These are phyloP conservation scores for Tetranychus cinnabarinus DNA, from an alignment of 1,140 invertebrate species.

Conservation along the genomic window DNA sequence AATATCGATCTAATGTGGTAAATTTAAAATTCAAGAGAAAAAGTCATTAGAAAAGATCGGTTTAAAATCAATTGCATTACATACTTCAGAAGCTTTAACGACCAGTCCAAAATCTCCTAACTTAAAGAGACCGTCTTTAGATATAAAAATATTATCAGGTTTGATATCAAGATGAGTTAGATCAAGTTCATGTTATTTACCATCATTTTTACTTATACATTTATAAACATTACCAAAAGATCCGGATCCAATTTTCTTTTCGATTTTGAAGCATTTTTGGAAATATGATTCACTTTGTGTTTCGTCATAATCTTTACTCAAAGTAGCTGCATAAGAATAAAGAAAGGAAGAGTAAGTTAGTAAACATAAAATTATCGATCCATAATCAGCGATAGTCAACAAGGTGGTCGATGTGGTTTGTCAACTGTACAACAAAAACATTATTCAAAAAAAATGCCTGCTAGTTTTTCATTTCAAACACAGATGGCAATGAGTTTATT, in stretches of 20 bases:
- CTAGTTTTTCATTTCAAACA: no score
- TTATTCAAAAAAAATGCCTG: background rate
- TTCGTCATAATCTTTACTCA: constrained; percentile 18
- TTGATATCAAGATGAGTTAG: constrained; percentile 51
- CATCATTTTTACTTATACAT: constrained; percentile 36
- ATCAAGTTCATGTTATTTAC: constrained; percentile 32
- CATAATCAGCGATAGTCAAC: background rate
- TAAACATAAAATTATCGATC: background rate
- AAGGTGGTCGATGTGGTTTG: no score
- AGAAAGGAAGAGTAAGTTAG: background rate
- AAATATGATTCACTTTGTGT: constrained; percentile 21
- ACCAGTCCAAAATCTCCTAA: constrained; percentile 48
- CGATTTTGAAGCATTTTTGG: constrained; percentile 36
- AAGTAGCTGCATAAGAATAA: background rate
- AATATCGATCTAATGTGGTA: constrained; percentile 20
- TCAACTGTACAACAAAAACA: background rate
- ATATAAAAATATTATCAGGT: constrained; percentile 44
- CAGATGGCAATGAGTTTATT: no score
- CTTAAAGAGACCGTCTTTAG: constrained; percentile 32
- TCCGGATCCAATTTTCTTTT: constrained; percentile 37
- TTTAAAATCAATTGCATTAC: no score
- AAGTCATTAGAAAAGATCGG: background rate
- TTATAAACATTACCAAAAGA: constrained; percentile 43
- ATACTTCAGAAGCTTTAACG: constrained; percentile 30
- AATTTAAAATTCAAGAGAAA: constrained; percentile 1